Base-by-base conservation (phyloP, 2,113 vertebrate species). In the Meriones unguiculatus region DNA sequence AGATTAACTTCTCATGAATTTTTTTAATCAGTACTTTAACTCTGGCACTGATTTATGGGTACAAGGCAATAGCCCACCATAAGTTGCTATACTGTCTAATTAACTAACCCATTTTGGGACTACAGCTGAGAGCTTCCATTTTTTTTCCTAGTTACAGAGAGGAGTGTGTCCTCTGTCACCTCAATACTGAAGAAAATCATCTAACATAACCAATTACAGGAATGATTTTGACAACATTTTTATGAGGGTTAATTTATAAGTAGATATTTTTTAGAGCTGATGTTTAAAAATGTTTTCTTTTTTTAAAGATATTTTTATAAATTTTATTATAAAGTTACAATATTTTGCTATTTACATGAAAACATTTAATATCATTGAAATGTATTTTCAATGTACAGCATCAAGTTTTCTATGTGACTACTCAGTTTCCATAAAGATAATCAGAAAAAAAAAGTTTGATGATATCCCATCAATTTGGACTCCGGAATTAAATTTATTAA, bases 341-440 rank as follows among this genome's bases (percentile, higher is more conserved):
- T 87, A 22, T 70, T 80, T 92, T 90, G 2, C 35, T 88, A 94
- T 70, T 94, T 86, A 76, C 1, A 24, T 52, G 67, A 82, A 78
- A 91, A 24, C 59, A 20, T 81, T 89, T 67, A 85, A 50, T 78
- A 89, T 12, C 78, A 20, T 75, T 86, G 25, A 92, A 94, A 69
- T 15, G 4, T 92, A 28, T 95, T 75, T 80, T 87, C 46, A 46
- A 5, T 65, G 6, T 13, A 5, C 62, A 7, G 41, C 18, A 90
- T 62, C 50, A 67, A 59, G 4, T 52, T 90, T 84, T 64, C 17
- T 38, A 41, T 35, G 25, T 73, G 13, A 94, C 77, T 80, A 85
- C 65, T 3, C 54, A 24, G 50, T 84, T 84, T 59, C 25, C 87
- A 88, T 90, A 67, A 94, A 72, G 17, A 87, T 67, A 32, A 90